Evolutionary conservation across 2,797 vertebrate species (phyloP), one percentile per base, ranked within the genome.

Genomic region (Passerculus sandwichensis): DNA sequence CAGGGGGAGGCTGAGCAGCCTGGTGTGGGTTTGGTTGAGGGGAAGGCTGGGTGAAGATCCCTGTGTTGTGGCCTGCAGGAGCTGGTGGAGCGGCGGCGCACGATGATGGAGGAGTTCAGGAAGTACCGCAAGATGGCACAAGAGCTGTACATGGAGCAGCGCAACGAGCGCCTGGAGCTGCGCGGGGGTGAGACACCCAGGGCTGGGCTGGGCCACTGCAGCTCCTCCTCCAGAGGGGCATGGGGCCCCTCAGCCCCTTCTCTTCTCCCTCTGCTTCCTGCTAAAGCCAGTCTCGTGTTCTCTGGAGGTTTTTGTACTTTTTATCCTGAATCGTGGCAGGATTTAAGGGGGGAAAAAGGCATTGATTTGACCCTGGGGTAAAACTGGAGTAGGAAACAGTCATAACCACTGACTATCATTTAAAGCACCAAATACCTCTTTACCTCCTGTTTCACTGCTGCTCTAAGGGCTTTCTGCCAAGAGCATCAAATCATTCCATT

Each of bases 101-200:
- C 98, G 32, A 99, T 99, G 99, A 99, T 99, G 99, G 99, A 99
- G 30, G 99, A 99, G 13, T 99, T 99, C 97, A 98, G 97, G 18
- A 98, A 96, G 81, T 99, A 99, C 98, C 98, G 99, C 36, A 99
- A 99, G 95, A 96, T 96, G 91, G 98, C 99, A 2, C 97, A 95
- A 23, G 98, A 99, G 86, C 92, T 96, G 29, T 98, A 99, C 82
- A 95, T 97, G 96, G 99, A 99, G 85, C 99, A 99, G 97, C 99
- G 98, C 96, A 96, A 73, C 3, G 94, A 98, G 30, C 99, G 99
- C n/a, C 97, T 99, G 9, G 99, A 99, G 56, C 98, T 99, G 57
- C 97, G 99, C 97, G 99, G 98, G 98, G 99, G 99, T 99, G 71
- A 89, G 38, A 22, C 25, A 56, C 9, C 15, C 32, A 15, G 36